Conservation (phyloP, 2,888 invertebrate species). For the Eulithis testata region DNA sequence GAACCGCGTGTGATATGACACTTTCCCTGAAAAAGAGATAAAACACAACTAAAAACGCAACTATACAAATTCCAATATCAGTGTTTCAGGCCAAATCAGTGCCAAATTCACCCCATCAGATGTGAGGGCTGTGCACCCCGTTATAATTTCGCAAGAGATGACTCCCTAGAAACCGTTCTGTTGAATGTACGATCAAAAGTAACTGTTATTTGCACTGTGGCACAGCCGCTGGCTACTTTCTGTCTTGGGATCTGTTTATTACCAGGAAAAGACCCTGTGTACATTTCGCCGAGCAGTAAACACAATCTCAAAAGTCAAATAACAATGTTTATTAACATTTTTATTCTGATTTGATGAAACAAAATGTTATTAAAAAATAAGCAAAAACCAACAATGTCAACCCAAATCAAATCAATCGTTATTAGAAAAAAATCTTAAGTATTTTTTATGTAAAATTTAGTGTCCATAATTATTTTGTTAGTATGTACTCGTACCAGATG, state of each 20-base stretch:
- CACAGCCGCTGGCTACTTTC: slow-evolving; percentile 32
- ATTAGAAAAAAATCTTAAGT: too few relatives aligned
- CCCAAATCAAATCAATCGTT: too few relatives aligned
- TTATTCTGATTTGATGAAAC: neutral
- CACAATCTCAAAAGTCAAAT: slow-evolving; percentile 28
- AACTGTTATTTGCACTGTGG: slow-evolving; percentile 22
- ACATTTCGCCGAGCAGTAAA: slow-evolving; percentile 23
- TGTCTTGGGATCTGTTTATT: slow-evolving; percentile 38
- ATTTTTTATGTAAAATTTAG: too few relatives aligned
- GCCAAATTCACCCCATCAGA: slow-evolving; percentile 34
- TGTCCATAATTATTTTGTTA: too few relatives aligned
- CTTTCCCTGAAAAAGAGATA: neutral
- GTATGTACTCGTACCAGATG: too few relatives aligned
- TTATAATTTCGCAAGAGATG: slow-evolving; percentile 32
- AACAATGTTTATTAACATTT: slow-evolving; percentile 16
- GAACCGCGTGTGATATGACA: too few relatives aligned
- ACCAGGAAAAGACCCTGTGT: slow-evolving; percentile 24
- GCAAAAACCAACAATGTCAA: too few relatives aligned
- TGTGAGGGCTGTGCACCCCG: slow-evolving; percentile 32
- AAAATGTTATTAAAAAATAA: neutral
- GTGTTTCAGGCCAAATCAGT: slow-evolving; percentile 29
- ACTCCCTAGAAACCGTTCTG: slow-evolving; percentile 28
- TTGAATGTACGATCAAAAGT: slow-evolving; percentile 15
- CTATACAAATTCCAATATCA: slow-evolving; percentile 28
- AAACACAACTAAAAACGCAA: slow-evolving; percentile 7